Percentiles rank a stretch among this genome's conserved stretches.
These are phyloP conservation scores for Sarcophaga bullata DNA, from an alignment of 1,140 invertebrate genomes.

Conservation along the genomic window DNA sequence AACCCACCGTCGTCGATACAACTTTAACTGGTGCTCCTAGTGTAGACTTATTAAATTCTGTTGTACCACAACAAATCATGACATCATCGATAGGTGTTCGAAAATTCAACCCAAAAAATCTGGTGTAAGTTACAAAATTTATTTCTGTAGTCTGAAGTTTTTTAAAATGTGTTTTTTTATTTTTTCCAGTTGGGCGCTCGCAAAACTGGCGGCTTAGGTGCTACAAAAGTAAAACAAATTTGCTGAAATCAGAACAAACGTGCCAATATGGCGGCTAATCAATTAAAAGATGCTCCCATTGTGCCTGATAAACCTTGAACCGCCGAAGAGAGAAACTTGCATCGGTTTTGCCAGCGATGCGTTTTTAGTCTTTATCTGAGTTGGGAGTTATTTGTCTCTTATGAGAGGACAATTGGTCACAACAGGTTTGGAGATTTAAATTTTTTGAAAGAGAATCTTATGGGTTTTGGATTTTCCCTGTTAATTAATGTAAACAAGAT, in stretches of 20 bases:
- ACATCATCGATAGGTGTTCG: constrained; percentile 71
- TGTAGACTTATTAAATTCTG: constrained; percentile 64
- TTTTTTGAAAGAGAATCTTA: too few species aligned
- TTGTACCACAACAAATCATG: constrained; percentile 48
- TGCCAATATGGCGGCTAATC: constrained; percentile 83
- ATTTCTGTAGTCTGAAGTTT: neutral
- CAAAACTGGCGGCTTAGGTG: constrained; percentile 92
- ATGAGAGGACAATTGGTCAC: too few species aligned
- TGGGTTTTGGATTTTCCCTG: too few species aligned
- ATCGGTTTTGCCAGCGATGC: constrained; percentile 79
- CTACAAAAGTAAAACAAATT: constrained; percentile 95
- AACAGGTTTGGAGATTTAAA: too few species aligned
- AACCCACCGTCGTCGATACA: constrained; percentile 43
- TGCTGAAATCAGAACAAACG: constrained; percentile 93
- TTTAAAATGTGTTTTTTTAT: constrained; percentile 18
- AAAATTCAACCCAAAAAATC: constrained; percentile 74
- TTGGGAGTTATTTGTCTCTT: too few species aligned
- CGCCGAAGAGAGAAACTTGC: constrained; percentile 69
- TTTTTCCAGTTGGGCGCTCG: constrained; percentile 71
- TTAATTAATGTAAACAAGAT: too few species aligned
- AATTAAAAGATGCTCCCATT: constrained; percentile 68
- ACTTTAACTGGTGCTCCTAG: constrained; percentile 56
- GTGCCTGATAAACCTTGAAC: constrained; percentile 62
- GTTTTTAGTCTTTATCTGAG: too few species aligned
- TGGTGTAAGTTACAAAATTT: constrained; percentile 68